Evolutionary conservation across 2,888 invertebrate genomes (phyloP).

Genomic region (Epirrhoe tristata): DNA sequence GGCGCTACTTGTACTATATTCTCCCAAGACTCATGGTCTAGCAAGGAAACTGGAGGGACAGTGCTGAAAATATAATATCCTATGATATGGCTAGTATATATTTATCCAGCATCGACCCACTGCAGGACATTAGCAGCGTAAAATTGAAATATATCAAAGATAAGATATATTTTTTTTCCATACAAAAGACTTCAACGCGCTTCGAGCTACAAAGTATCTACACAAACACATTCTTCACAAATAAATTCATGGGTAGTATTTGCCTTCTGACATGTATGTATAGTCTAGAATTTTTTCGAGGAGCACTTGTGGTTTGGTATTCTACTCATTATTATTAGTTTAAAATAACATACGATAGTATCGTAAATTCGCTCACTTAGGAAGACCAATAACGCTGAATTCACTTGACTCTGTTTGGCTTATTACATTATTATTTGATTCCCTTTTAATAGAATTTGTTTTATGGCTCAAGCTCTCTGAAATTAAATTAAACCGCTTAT

Average conservation of each 20-base stretch:
- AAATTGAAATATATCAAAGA: background rate
- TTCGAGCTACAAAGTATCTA: background rate
- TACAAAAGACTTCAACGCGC: slow-evolving; percentile 6
- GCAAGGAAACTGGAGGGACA: slow-evolving; percentile 54
- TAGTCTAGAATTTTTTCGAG: background rate
- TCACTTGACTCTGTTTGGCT: background rate
- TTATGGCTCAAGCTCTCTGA: background rate
- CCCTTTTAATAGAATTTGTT: background rate
- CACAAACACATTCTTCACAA: too few relatives aligned
- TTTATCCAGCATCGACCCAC: too few relatives aligned
- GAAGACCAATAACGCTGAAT: background rate
- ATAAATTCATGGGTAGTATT: background rate
- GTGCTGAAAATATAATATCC: slow-evolving; percentile 25
- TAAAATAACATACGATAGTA: background rate
- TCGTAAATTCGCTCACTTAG: slow-evolving; percentile 4
- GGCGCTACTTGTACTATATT: slow-evolving; percentile 75
- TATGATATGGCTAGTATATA: background rate
- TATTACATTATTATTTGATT: background rate
- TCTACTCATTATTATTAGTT: too few relatives aligned
- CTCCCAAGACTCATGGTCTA: slow-evolving; percentile 76
- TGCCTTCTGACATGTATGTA: background rate
- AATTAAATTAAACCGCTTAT: slow-evolving; percentile 2
- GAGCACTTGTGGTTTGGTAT: background rate
- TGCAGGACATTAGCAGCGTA: background rate
- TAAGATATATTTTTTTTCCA: background rate